These are phyloP conservation scores for Hydractinia symbiolongicarpus DNA, from an alignment of 30 jellyfish, hydroid and myxozoan species.

Conservation along the genomic window DNA sequence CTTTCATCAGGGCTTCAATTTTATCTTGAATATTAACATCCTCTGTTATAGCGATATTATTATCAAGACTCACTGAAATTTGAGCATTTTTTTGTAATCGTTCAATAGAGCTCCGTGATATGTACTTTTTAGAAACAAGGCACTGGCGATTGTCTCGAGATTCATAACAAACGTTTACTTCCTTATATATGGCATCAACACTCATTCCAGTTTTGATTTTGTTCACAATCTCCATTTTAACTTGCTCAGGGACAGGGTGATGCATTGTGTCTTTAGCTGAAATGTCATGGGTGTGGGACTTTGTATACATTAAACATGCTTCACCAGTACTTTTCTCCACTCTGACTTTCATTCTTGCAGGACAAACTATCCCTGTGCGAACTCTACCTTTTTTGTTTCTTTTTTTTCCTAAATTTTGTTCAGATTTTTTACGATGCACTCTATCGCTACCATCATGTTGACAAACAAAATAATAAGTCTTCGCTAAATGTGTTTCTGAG, in stretches of 20 bases:
- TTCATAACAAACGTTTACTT: not conserved
- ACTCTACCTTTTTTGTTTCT: not conserved
- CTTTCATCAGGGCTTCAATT: slow-evolving; percentile 7
- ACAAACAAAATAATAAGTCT: not conserved
- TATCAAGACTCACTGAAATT: too few relatives aligned
- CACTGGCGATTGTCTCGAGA: too few relatives aligned
- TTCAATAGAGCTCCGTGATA: too few relatives aligned
- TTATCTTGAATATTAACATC: not conserved
- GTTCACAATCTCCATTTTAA: not conserved
- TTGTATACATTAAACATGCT: not conserved
- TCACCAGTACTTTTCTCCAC: not conserved
- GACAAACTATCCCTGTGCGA: not conserved
- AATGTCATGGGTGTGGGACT: not conserved
- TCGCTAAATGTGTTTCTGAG: not conserved
- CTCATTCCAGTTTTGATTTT: not conserved
- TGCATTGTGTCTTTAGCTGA: not conserved
- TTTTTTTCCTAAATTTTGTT: not conserved
- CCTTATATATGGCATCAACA: not conserved
- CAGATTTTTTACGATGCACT: not conserved
- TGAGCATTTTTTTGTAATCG: too few relatives aligned
- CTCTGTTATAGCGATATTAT: too few relatives aligned
- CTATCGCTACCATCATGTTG: not conserved
- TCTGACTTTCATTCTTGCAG: not conserved
- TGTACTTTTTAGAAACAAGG: too few relatives aligned
- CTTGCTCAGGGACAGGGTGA: not conserved